These are phyloP conservation scores for Eumerus sabulonum DNA, from an alignment of 2,888 invertebrate genomes.

Conservation along the genomic window DNA sequence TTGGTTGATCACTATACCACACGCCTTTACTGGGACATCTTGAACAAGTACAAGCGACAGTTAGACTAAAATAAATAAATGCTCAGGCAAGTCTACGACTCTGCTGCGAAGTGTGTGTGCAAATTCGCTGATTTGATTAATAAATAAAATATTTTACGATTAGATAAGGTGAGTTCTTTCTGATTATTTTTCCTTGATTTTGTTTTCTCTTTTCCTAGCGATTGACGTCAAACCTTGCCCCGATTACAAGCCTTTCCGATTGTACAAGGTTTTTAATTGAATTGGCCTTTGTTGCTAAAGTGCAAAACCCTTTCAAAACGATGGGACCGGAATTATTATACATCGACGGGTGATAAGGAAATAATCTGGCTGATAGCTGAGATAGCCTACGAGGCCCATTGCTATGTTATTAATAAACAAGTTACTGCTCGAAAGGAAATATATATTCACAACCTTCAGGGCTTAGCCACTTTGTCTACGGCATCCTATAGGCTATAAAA, in stretches of 20 bases:
- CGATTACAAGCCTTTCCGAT: background rate
- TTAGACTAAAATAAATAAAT: slow-evolving; percentile 27
- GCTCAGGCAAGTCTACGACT: slow-evolving; percentile 14
- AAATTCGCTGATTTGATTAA: slow-evolving; percentile 42
- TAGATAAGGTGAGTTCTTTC: slow-evolving; percentile 22
- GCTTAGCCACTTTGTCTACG: too few species aligned
- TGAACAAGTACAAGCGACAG: slow-evolving; percentile 37
- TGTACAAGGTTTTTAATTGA: background rate
- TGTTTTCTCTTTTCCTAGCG: background rate
- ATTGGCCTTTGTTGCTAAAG: background rate
- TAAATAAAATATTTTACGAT: slow-evolving; percentile 29
- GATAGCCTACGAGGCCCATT: too few species aligned
- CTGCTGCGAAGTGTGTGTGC: slow-evolving; percentile 54
- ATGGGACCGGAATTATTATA: background rate
- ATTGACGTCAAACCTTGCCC: too few species aligned
- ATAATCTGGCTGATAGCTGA: too few species aligned
- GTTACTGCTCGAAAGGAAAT: too few species aligned
- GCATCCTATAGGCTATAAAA: too few species aligned
- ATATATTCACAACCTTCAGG: too few species aligned
- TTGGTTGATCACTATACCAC: background rate
- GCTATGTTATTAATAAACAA: too few species aligned
- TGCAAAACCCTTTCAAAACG: too few species aligned
- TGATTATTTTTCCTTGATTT: background rate
- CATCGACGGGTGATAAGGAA: too few species aligned
- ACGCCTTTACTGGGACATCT: background rate